Percentiles rank a stretch among this genome's conserved stretches.
Conservation (phyloP, 2,113 vertebrate genomes). For the Myrmecophaga tridactyla region DNA sequence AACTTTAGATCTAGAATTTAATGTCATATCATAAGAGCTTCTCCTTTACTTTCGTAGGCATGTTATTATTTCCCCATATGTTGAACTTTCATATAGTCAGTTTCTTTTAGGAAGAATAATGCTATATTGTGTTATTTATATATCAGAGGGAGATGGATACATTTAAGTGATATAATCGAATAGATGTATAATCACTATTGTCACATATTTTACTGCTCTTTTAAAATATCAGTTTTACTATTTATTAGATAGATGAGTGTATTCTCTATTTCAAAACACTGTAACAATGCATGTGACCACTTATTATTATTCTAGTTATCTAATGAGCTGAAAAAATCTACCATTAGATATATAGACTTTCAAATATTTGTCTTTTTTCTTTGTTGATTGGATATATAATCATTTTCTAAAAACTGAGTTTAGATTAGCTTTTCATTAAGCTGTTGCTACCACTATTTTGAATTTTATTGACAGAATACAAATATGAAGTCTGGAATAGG, state of each 20-base stretch:
- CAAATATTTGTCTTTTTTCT: background rate
- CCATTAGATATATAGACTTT: background rate
- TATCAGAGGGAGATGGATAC: slow-evolving; percentile 70
- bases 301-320: slow-evolving; percentile 23
- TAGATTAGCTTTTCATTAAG: background rate
- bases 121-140: slow-evolving; percentile 66
- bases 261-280: slow-evolving; percentile 5
- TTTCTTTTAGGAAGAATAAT: slow-evolving; percentile 63
- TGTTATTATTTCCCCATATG: slow-evolving; percentile 80
- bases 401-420: background rate
- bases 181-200: slow-evolving; percentile 57
- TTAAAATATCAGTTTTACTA: slow-evolving; percentile 37
- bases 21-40: slow-evolving; percentile 83
- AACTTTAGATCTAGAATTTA: slow-evolving; percentile 86
- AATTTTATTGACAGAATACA: background rate
- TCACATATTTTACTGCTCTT: slow-evolving; percentile 38
- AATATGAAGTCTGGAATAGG: background rate
- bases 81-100: slow-evolving; percentile 70
- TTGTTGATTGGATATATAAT: background rate
- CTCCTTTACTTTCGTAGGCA: slow-evolving; percentile 70
- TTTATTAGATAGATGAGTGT: background rate
- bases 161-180: slow-evolving; percentile 59
- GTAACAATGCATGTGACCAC: background rate
- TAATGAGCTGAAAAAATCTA: background rate
- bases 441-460: background rate